phyloP scores from a whole-genome alignment of 92 coral and sea anemone genomes.

The Epizoanthus scotinus region DNA sequence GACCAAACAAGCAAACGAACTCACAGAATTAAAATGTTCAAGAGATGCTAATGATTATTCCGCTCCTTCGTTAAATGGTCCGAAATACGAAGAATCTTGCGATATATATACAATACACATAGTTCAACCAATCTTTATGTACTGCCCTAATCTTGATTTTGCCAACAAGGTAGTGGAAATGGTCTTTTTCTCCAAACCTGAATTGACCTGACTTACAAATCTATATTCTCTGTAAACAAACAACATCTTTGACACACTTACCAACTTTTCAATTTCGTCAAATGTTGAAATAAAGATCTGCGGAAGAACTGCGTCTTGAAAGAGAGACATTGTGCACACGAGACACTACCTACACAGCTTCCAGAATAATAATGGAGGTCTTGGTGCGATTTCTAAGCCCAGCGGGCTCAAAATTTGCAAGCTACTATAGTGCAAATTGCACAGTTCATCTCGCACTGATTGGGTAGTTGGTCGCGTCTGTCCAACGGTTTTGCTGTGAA shows the following conservation, averaged over 20 bases:
- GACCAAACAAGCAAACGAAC: background rate
- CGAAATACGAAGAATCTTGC: background rate
- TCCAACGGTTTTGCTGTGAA: background rate
- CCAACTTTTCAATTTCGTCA: constrained; percentile 41
- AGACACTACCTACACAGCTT: background rate
- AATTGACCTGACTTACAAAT: background rate
- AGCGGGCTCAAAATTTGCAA: constrained; percentile 32
- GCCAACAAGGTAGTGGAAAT: background rate
- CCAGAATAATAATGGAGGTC: background rate
- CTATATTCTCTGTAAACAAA: constrained; percentile 11
- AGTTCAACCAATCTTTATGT: background rate
- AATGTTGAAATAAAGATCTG: constrained; percentile 34
- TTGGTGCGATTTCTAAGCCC: constrained; percentile 22
- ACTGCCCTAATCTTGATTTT: background rate
- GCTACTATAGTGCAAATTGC: constrained; percentile 39
- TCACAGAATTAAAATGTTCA: background rate
- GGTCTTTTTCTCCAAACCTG: background rate
- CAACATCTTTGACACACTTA: constrained; percentile 16
- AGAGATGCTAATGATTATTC: constrained; percentile 6
- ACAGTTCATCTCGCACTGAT: constrained; percentile 22
- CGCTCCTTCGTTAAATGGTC: constrained; percentile 11
- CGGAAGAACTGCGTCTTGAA: constrained; percentile 34
- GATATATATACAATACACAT: too few relatives aligned
- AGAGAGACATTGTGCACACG: constrained; percentile 21
- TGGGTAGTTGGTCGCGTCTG: constrained; percentile 16